These are phyloP conservation scores for Apogon talboti DNA, from an alignment of 2,797 vertebrate genomes.

Conservation along the genomic window DNA sequence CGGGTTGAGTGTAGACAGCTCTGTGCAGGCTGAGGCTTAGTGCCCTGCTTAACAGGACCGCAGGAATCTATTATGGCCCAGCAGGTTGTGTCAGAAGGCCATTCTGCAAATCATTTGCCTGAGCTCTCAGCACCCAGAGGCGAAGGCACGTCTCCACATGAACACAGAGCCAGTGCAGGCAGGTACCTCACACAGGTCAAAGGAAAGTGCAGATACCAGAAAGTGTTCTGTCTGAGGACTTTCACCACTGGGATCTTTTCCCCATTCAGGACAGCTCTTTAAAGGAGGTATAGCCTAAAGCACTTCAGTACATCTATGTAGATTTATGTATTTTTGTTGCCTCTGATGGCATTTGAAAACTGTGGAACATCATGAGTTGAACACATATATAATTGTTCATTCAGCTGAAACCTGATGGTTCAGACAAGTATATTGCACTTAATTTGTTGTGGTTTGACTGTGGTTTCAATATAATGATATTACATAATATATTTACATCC, in stretches of 20 bases:
- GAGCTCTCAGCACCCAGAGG: conserved; percentile 63
- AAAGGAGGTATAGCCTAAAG: neutral
- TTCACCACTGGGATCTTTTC: conserved; percentile 35
- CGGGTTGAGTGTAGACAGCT: conserved; percentile 41
- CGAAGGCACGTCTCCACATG: conserved; percentile 71
- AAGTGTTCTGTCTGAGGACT: conserved; percentile 44
- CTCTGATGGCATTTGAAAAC: neutral
- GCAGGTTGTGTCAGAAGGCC: conserved; percentile 70
- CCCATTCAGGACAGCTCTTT: conserved; percentile 29
- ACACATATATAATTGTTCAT: conserved; percentile 2
- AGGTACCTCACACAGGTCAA: conserved; percentile 67
- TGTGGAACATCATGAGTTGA: neutral
- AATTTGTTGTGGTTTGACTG: neutral
- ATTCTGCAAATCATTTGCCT: conserved; percentile 71
- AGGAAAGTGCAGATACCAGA: conserved; percentile 70
- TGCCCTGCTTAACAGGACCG: conserved; percentile 65
- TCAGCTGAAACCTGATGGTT: neutral
- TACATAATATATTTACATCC: too few relatives aligned
- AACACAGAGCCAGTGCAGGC: conserved; percentile 64
- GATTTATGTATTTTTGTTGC: neutral
- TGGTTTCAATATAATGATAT: too few relatives aligned
- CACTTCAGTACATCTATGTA: neutral
- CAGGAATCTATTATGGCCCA: conserved; percentile 73
- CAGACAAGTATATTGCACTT: neutral
- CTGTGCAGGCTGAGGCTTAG: conserved; percentile 52